Conservation (phyloP, 2,888 invertebrate genomes). For the Oeneis ivallda region DNA sequence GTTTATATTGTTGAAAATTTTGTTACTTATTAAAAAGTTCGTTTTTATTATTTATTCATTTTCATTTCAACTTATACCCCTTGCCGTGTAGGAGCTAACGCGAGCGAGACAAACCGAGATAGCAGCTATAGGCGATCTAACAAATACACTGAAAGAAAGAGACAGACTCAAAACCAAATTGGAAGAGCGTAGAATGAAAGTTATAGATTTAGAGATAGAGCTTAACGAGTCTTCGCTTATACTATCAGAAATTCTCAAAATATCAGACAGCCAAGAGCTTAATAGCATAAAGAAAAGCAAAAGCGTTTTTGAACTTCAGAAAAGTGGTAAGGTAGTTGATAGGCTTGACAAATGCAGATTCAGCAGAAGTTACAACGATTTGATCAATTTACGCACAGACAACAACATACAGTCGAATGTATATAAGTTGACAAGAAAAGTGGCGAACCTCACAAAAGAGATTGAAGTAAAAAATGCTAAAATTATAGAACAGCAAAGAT, state of each 20-base stretch:
- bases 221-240: slow-evolving; percentile 78
- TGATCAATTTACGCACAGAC: slow-evolving; percentile 52
- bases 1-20: slow-evolving; percentile 70
- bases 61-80: slow-evolving; percentile 66
- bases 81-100: slow-evolving; percentile 64
- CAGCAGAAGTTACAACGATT: slow-evolving; percentile 71
- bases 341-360: slow-evolving; percentile 78
- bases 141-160: slow-evolving; percentile 61
- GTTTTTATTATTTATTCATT: slow-evolving; percentile 57
- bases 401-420: slow-evolving; percentile 53
- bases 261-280: slow-evolving; percentile 68
- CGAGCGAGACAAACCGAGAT: slow-evolving; percentile 68
- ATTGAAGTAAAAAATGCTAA: slow-evolving; percentile 77
- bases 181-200: slow-evolving; percentile 71
- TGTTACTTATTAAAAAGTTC: slow-evolving; percentile 60
- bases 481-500: slow-evolving; percentile 79
- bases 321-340: slow-evolving; percentile 83
- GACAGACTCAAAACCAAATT: slow-evolving; percentile 63
- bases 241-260: slow-evolving; percentile 73
- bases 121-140: slow-evolving; percentile 64
- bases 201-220: slow-evolving; percentile 78
- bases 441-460: slow-evolving; percentile 71
- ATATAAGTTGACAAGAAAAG: slow-evolving; percentile 66
- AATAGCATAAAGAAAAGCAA: slow-evolving; percentile 67
- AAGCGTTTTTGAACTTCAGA: slow-evolving; percentile 76